Conservation (phyloP, 2,113 vertebrate genomes). For the Rhagologus leucostigma region DNA sequence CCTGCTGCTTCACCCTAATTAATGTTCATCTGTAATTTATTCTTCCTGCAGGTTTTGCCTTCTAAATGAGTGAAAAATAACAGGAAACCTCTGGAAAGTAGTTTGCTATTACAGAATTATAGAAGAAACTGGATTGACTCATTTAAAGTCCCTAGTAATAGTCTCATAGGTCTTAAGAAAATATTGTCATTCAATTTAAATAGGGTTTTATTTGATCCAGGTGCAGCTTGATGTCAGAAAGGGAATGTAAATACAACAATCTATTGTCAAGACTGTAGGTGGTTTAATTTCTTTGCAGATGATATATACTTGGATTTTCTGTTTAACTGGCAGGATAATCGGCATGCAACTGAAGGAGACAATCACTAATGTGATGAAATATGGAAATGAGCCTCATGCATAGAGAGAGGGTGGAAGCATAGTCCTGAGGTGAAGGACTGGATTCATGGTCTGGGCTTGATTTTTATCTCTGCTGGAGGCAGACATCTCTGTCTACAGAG, state of each 20-base stretch:
- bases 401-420: not conserved
- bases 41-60: conserved; percentile 4
- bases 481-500: not conserved
- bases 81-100: not conserved
- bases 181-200: conserved; percentile 24
- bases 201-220: conserved; percentile 37
- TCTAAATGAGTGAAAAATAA: conserved; percentile 14
- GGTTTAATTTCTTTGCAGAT: conserved; percentile 32
- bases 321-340: conserved; percentile 39
- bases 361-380: conserved; percentile 10
- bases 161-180: conserved; percentile 26
- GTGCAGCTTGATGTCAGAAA: conserved; percentile 26
- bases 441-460: not conserved
- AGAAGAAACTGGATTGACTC: not conserved
- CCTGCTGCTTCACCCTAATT: conserved; percentile 31
- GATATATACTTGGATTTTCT: conserved; percentile 1
- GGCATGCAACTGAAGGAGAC: not conserved
- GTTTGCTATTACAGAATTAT: not conserved
- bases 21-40: conserved; percentile 10
- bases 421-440: not conserved
- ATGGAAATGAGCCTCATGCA: not conserved
- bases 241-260: conserved; percentile 18
- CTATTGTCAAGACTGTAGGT: not conserved
- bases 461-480: not conserved
- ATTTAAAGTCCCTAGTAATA: not conserved